phyloP scores from a whole-genome alignment of 53 echinoderm and acorn worm species.

The Crossaster papposus region DNA sequence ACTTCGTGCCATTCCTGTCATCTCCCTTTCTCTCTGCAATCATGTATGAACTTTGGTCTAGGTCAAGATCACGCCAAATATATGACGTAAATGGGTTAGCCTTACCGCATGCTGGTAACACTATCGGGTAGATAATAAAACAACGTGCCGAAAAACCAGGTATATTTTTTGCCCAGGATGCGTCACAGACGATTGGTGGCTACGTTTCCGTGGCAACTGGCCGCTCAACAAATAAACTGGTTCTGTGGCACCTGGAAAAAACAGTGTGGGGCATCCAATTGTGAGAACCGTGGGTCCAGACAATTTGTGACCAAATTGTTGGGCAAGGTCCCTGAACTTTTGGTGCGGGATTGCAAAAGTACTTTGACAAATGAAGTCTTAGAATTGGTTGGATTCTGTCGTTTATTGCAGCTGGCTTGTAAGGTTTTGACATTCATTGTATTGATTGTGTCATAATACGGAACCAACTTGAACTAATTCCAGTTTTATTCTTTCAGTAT shows the following conservation, averaged over 20 bases:
- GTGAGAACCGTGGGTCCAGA: neutral
- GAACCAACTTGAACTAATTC: neutral
- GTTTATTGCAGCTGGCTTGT: neutral
- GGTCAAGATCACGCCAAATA: neutral
- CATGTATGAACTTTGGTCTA: neutral
- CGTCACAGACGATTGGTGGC: constrained; percentile 32
- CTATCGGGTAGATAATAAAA: neutral
- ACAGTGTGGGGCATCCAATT: neutral
- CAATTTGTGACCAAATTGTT: neutral
- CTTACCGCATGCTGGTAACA: neutral
- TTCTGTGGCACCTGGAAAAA: constrained; percentile 32
- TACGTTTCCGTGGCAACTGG: constrained; percentile 42
- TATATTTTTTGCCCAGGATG: constrained; percentile 15
- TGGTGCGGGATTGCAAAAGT: neutral
- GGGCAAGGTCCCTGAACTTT: constrained; percentile 1
- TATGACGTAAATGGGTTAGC: neutral
- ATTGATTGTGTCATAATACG: neutral
- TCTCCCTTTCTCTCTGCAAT: neutral
- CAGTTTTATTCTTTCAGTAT: neutral
- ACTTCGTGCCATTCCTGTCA: neutral
- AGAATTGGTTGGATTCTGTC: neutral
- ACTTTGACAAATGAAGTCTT: neutral
- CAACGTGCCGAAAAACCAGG: neutral
- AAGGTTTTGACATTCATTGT: neutral
- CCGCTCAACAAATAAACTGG: constrained; percentile 45